Evolutionary conservation across 2,113 vertebrate genomes (phyloP), one percentile per base, ranked within the genome.

Genomic region (Sphaerodactylus townsendi): DNA sequence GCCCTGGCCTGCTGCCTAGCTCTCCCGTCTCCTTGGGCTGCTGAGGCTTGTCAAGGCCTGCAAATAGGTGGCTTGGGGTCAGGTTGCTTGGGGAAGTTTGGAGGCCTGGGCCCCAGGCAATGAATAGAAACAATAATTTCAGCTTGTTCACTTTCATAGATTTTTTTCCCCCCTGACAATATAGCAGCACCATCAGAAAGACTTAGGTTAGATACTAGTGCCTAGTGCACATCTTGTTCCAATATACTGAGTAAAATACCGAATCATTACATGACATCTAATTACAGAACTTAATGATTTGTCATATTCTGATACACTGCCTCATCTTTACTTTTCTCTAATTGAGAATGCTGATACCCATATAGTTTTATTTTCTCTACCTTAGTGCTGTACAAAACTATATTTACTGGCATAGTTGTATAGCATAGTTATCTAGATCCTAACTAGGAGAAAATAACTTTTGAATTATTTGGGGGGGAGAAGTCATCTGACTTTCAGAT

Each of bases 311-410:
- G 80, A 72, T 79, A 90, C 87, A 37, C 50, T 1, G 1, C 3
- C 2, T 35, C n/a, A 19, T 82, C 76, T 87, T 41, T 14, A 1
- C 28, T 77, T 50, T 85, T 80, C 23, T 6, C 79, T 77, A 6
- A 70, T 2, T 91, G 25, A 4, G 41, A 80, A 13, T 1, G 77
- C 69, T 23, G 1, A 1, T 10, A 15, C 83, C 19, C 1, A 46
- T 21, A n/a, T 66, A 9, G 9, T 73, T 83, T 62, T 62, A 62
- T 7, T 62, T 85, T 59, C 70, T 28, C 44, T 30, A 81, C 6
- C 81, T 56, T 80, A 64, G 13, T 68, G 83, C 77, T 89, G 6
- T 84, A 59, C 35, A 87, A 82, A 86, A 77, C 70, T 75, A 84
- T 1, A 11, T 83, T 30, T 15, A 50, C 85, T 69, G 10, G 74